These are phyloP conservation scores for Ophion costatus DNA, from an alignment of 2,888 invertebrate species.

Conservation along the genomic window DNA sequence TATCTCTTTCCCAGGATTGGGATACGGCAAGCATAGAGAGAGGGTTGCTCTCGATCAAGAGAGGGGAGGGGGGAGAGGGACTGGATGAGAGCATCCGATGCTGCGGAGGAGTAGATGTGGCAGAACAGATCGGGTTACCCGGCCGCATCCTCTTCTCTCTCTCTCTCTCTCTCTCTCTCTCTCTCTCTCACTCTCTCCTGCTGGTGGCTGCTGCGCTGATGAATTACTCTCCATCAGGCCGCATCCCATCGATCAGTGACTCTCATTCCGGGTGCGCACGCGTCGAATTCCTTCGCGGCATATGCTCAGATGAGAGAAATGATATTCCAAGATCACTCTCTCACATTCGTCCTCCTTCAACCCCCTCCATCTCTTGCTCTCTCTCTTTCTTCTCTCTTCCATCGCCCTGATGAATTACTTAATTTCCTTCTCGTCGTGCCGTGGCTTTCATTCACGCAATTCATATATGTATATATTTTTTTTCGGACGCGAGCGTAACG, in stretches of 20 bases:
- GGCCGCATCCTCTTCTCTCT: constrained; percentile 77
- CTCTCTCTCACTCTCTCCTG: constrained; percentile 58
- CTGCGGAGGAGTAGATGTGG: constrained; percentile 68
- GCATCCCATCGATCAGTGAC: constrained; percentile 74
- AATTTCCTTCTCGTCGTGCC: constrained; percentile 54
- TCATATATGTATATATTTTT: not conserved
- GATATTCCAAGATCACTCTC: constrained; percentile 57
- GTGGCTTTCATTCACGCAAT: constrained; percentile 52
- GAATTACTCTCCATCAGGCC: constrained; percentile 77
- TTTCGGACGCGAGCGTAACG: not conserved
- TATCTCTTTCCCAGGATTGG: constrained; percentile 61
- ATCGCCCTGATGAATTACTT: constrained; percentile 62
- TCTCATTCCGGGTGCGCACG: constrained; percentile 72
- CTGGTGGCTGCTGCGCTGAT: constrained; percentile 66
- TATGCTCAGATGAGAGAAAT: constrained; percentile 52
- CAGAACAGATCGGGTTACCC: constrained; percentile 78
- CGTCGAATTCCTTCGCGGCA: constrained; percentile 53
- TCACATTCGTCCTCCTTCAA: constrained; percentile 11
- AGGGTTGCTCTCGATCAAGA: constrained; percentile 49
- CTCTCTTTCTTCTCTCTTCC: constrained; percentile 39
- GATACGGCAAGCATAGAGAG: constrained; percentile 54
- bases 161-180: constrained; percentile 58
- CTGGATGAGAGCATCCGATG: constrained; percentile 47
- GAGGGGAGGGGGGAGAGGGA: constrained; percentile 61
- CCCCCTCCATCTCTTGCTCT: constrained; percentile 48